These are phyloP conservation scores for Orientallactaga bullata DNA, from an alignment of 2,113 vertebrate species.

Conservation along the genomic window DNA sequence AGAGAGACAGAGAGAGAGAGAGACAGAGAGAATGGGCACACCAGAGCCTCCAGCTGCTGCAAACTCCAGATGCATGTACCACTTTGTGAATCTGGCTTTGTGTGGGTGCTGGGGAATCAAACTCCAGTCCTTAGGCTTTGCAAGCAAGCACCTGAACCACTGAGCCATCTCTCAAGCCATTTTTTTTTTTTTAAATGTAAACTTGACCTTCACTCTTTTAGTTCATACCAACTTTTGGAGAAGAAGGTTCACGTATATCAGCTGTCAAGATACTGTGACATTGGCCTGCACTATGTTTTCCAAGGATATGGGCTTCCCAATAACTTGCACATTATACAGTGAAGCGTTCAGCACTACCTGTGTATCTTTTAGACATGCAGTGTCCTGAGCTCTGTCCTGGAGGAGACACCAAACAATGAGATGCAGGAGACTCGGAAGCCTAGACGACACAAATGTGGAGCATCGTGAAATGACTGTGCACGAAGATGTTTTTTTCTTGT, in stretches of 20 bases:
- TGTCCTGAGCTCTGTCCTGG: background rate
- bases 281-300: background rate
- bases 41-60: no score
- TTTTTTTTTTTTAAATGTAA: background rate
- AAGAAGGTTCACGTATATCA: background rate
- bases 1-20: no score
- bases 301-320: background rate
- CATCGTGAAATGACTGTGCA: background rate
- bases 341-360: background rate
- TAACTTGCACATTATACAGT: background rate
- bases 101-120: no score
- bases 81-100: no score
- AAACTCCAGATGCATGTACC: no score
- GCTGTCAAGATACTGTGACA: background rate
- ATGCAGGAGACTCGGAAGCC: background rate
- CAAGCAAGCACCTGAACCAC: no score
- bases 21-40: no score
- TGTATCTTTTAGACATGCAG: background rate
- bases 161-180: no score
- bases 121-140: no score
- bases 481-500: slow-evolving; percentile 58
- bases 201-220: background rate
- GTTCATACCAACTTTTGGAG: background rate
- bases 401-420: background rate
- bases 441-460: background rate